Base-by-base conservation (phyloP, 2,888 invertebrate species). In the Sinhomidia bicolor region DNA sequence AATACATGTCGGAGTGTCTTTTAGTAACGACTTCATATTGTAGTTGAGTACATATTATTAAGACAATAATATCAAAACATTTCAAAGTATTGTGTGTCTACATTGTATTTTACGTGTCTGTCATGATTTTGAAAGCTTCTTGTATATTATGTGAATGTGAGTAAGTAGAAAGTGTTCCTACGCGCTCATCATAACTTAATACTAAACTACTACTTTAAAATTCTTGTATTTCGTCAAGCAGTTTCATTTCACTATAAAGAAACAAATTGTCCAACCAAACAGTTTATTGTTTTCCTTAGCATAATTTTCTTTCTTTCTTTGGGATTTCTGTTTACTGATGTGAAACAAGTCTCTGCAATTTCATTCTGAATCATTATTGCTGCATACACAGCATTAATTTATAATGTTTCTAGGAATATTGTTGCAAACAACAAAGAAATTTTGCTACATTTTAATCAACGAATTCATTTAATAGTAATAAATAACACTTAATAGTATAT, bases 401-500 rank as follows among this genome's bases (percentile, higher is more conserved):
- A 51, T 68, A 29, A 14, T 74, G 20, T n/a, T n/a, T n/a, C n/a
- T n/a, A n/a, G n/a, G 26, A 51, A 17, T 26, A n/a, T 51, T 76
- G 41, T 41, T 68, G 47, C 76, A 78, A 78, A 78, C 54, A 78
- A 32, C 51, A 54, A 26, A n/a, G n/a, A 76, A 76, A 76, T 80
- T 80, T 80, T 80, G 80, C 80, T 80, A 80, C 80, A 54, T 80
- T 80, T 80, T 80, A 80, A 80, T 80, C 80, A 80, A 80, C 80
- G 80, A 57, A 60, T 80, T 57, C 80, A 80, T 41, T 68, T 68
- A 68, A 68, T 68, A 17, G 4, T 41, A 41, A 5, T 62, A 10
- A 62, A 41, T 41, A 41, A 36, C 36, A 68, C 4, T 60, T 68
- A 68, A 68, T 41, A 68, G 10, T 36, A 36, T 9, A 6, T 4